Conservation (phyloP, 2,888 invertebrate species). For the Auanema sp. region DNA sequence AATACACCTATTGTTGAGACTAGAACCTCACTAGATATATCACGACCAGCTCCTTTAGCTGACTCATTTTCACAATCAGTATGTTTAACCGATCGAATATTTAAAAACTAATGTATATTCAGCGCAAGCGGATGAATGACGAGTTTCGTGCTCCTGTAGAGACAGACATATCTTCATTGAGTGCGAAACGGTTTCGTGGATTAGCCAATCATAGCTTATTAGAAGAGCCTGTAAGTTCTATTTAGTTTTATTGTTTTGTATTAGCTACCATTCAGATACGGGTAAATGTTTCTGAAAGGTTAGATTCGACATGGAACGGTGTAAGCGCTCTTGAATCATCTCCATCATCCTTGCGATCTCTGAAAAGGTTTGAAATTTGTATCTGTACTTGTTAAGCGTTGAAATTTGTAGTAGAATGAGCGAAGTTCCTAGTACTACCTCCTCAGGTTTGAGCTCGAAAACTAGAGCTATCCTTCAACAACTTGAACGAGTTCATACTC, state of each 20-base stretch:
- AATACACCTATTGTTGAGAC: too few species aligned
- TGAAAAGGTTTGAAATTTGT: background rate
- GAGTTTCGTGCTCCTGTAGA: background rate
- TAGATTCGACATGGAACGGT: conserved; percentile 17
- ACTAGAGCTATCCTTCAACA: conserved; percentile 19
- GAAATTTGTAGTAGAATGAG: conserved; percentile 16
- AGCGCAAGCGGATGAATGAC: too few species aligned
- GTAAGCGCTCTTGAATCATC: too few species aligned
- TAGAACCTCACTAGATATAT: too few species aligned
- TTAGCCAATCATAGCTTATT: conserved; percentile 15
- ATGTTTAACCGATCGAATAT: too few species aligned
- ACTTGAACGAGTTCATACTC: conserved; percentile 17
- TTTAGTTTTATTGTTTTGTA: background rate
- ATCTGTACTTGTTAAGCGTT: background rate
- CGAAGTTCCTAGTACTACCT: conserved; percentile 12
- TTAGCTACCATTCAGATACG: conserved; percentile 11
- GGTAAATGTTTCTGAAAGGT: conserved; percentile 6
- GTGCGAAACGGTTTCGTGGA: conserved; percentile 12
- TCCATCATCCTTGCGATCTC: too few species aligned
- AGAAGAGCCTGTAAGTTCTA: conserved; percentile 18
- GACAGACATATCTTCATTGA: background rate
- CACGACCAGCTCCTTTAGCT: too few species aligned
- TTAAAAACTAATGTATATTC: too few species aligned
- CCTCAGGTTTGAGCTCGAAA: conserved; percentile 20
- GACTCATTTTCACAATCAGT: too few species aligned